A percentile compares a stretch with the other conserved stretches of the same genome.
These are phyloP conservation scores for Spicauda simplicius DNA, from an alignment of 2,888 invertebrate species.

Conservation along the genomic window DNA sequence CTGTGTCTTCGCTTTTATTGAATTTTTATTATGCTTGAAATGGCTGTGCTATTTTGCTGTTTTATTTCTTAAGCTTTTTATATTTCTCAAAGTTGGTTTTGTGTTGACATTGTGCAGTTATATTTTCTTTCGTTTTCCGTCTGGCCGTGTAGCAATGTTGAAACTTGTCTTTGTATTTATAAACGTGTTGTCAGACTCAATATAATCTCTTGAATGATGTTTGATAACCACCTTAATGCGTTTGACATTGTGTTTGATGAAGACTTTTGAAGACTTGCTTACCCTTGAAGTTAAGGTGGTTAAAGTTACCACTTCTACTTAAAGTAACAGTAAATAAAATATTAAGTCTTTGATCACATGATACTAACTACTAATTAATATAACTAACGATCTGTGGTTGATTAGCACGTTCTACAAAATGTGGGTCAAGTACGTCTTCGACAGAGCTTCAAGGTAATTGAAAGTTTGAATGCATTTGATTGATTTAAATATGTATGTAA, in stretches of 20 bases:
- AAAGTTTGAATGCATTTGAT: constrained; percentile 20
- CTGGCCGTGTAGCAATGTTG: constrained; percentile 75
- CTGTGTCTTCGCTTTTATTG: constrained; percentile 42
- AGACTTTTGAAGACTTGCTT: constrained; percentile 31
- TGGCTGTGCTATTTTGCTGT: constrained; percentile 45
- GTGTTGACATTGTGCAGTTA: constrained; percentile 43
- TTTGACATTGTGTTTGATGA: constrained; percentile 20
- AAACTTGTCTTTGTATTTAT: constrained; percentile 64
- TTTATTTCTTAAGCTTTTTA: constrained; percentile 39
- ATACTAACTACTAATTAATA: background rate
- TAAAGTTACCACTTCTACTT: background rate
- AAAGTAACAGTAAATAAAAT: background rate
- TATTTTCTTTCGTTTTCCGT: background rate
- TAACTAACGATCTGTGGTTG: background rate
- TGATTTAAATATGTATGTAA: constrained; percentile 25
- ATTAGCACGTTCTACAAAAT: background rate
- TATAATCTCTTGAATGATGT: constrained; percentile 18
- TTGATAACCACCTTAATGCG: constrained; percentile 14
- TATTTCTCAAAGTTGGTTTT: constrained; percentile 78
- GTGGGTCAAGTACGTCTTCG: constrained; percentile 37
- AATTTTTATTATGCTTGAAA: constrained; percentile 49
- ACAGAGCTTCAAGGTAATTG: constrained; percentile 28
- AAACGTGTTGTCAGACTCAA: constrained; percentile 70
- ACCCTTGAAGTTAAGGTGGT: background rate
- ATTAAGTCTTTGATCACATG: background rate